Conservation (phyloP, 2,113 vertebrate species). For the Malurus elegans region DNA sequence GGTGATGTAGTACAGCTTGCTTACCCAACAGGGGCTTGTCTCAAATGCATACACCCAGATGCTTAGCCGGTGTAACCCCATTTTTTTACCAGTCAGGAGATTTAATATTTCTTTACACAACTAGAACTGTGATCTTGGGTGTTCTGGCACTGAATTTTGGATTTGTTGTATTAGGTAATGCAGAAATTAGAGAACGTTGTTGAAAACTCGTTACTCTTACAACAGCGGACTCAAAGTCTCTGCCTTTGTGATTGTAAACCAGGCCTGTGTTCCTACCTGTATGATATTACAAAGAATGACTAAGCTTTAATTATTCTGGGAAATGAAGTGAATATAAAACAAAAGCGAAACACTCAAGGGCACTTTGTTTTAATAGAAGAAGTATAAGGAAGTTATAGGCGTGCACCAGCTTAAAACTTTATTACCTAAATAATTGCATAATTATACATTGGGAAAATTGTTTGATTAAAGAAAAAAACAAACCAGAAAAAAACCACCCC, state of each 20-base stretch:
- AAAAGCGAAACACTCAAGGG: conserved; percentile 5
- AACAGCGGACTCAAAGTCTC: background rate
- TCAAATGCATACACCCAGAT: background rate
- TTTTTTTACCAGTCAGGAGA: background rate
- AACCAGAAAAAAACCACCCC: no score
- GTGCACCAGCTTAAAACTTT: conserved; percentile 21
- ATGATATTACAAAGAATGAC: background rate
- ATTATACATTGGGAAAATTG: conserved; percentile 11
- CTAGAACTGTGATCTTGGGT: background rate
- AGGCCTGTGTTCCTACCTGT: conserved; percentile 10
- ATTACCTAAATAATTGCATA: conserved; percentile 39
- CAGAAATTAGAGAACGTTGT: background rate
- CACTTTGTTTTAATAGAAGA: conserved; percentile 13
- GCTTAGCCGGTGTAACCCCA: background rate
- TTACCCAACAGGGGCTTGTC: background rate
- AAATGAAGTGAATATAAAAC: conserved; percentile 26
- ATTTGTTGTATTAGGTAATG: background rate
- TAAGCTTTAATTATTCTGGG: conserved; percentile 54
- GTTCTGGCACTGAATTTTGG: background rate
- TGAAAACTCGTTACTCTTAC: background rate
- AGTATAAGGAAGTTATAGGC: conserved; percentile 37
- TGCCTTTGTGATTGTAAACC: background rate
- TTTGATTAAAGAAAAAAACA: background rate
- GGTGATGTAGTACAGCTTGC: background rate
- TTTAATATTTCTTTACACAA: background rate